phyloP scores from a whole-genome alignment of 2,113 vertebrate genomes.

The Amblyopsis rosae region DNA sequence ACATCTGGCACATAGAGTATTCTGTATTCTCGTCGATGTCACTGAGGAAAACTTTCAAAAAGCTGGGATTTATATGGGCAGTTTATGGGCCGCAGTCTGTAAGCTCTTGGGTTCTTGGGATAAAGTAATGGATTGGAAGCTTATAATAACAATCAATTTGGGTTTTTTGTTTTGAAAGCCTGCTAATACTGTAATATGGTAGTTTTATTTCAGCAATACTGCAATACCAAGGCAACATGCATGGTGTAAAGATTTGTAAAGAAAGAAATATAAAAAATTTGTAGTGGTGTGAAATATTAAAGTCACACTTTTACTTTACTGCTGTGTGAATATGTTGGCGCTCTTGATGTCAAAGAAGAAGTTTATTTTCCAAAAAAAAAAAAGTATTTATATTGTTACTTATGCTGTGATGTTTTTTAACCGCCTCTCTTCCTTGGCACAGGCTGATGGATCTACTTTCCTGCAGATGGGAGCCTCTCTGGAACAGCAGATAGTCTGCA shows the following conservation, averaged over 20 bases:
- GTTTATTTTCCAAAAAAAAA: too few species aligned
- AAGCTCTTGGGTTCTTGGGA: not conserved
- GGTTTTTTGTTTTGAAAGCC: too few species aligned
- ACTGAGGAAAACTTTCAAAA: not conserved
- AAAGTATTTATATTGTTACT: not conserved
- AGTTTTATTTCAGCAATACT: too few species aligned
- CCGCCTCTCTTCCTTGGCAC: conserved; percentile 26
- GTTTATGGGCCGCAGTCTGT: not conserved
- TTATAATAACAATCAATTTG: not conserved
- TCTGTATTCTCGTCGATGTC: not conserved
- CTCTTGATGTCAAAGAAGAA: too few species aligned
- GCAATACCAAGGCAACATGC: too few species aligned
- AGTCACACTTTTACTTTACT: too few species aligned
- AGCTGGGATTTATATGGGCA: not conserved
- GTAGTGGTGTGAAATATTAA: too few species aligned
- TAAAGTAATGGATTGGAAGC: not conserved
- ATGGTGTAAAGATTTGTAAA: too few species aligned
- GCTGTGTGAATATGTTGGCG: too few species aligned
- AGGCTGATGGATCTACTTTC: conserved; percentile 92
- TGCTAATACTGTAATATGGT: too few species aligned
- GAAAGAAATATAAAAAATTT: too few species aligned
- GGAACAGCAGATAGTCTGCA: conserved; percentile 92
- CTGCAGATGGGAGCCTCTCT: conserved; percentile 95
- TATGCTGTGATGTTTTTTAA: conserved; percentile 34
- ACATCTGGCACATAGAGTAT: not conserved